phyloP scores from a whole-genome alignment of 2,797 vertebrate species.

The Acridotheres tristis region DNA sequence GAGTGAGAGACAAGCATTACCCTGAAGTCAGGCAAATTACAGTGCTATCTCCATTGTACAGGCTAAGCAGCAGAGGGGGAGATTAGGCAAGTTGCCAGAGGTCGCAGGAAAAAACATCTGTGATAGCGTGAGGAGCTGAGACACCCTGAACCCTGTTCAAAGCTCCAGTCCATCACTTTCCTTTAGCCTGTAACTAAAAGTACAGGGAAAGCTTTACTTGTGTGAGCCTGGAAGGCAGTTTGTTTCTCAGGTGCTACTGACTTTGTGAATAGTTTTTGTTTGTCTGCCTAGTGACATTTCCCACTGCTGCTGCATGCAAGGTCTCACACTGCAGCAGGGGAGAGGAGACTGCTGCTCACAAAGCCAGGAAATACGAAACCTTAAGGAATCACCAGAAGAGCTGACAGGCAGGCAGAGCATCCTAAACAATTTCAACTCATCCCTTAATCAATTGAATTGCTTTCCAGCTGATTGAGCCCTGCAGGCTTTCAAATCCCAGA shows the following conservation, averaged over 20 bases:
- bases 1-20: not conserved
- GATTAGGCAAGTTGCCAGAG: slow-evolving; percentile 21
- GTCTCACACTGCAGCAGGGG: not conserved
- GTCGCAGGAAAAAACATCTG: not conserved
- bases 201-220: not conserved
- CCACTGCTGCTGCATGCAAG: not conserved
- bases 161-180: not conserved
- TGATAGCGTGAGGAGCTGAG: accelerated
- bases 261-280: not conserved
- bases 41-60: slow-evolving; percentile 10
- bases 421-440: slow-evolving; percentile 17
- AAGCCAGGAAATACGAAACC: not conserved
- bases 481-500: not conserved
- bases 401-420: not conserved
- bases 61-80: not conserved
- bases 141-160: not conserved
- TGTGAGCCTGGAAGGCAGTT: not conserved
- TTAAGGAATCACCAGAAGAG: not conserved
- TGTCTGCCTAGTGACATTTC: not conserved
- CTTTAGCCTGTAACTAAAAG: not conserved
- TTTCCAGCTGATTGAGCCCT: slow-evolving; percentile 3
- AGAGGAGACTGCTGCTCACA: not conserved
- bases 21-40: not conserved
- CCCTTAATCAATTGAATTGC: slow-evolving; percentile 30
- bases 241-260: not conserved